Evolutionary conservation across 2,888 invertebrate genomes (phyloP), one percentile per base, ranked within the genome.

Genomic region (Coremacera marginata): DNA sequence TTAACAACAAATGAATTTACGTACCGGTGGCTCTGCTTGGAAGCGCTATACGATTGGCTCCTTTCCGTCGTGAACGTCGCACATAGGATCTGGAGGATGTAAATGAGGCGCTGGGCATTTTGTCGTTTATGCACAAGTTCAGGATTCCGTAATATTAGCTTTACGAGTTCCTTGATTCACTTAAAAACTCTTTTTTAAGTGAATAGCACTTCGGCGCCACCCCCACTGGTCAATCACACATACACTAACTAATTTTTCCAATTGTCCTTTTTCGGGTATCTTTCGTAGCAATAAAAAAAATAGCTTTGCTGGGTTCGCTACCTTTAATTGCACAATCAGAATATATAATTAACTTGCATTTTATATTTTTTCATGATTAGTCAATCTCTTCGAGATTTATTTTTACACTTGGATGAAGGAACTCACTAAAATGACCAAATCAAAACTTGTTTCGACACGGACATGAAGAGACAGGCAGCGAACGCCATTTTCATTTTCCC

Each of bases 41-140:
- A 84, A 89, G 86, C 80, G 90, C 89, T 79, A 89, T 95, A 89
- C 96, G 93, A 91, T 95, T 95, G 87, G 94, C 95, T 90, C 95
- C 95, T 94, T 96, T 96, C 92, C 96, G 94, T 90, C 96, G 93
- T 90, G 96, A 96, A 91, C 96, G 94, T 91, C 96, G 94, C 89
- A 95, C 94, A 92, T 95, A 96, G 91, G 95, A 95, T 92, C 96
- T 94, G 91, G 95, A 95, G 91, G 96, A 95, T 90, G 95, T 95
- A 91, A 96, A 96, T 90, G 96, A 96, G 92, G 96, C 96, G 93
- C 96, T 96, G 93, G 96, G 96, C 96, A 96, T 89, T 83, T 86
- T 88, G 78, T 78, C 31, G 57, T 31, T 22, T 77, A 25, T 8
- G n/a, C 3, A 22, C 55, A 19, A 22, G 3, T 2, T n/a, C 55